Conservation (phyloP, 2,113 vertebrate species). For the Ptychochromis oligacanthus region DNA sequence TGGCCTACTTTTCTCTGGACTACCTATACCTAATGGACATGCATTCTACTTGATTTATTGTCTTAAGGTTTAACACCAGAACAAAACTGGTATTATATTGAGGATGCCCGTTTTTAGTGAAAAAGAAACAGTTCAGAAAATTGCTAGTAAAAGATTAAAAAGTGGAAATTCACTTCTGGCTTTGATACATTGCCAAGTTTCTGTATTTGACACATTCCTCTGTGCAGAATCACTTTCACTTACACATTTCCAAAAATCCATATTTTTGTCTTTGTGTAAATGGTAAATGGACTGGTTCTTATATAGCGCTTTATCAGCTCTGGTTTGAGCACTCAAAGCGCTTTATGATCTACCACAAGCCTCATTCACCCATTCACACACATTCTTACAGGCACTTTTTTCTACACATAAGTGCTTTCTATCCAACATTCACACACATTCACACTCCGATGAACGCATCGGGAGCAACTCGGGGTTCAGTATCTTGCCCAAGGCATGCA, state of each 20-base stretch:
- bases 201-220: background rate
- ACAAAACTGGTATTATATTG: background rate
- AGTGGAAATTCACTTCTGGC: background rate
- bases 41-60: background rate
- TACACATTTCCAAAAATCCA: background rate
- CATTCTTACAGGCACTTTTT: too few relatives aligned
- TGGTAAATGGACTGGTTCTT: too few relatives aligned
- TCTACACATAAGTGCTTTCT: too few relatives aligned
- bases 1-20: constrained; percentile 30
- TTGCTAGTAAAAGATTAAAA: background rate
- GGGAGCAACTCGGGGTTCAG: too few relatives aligned
- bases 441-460: too few relatives aligned
- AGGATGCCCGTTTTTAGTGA: background rate
- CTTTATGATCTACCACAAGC: too few relatives aligned
- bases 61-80: background rate
- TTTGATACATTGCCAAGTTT: background rate
- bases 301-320: too few relatives aligned
- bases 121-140: background rate
- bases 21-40: background rate
- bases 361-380: too few relatives aligned
- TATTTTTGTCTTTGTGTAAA: too few relatives aligned
- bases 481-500: too few relatives aligned
- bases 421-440: too few relatives aligned
- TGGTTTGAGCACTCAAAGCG: too few relatives aligned
- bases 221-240: background rate